Conservation (phyloP, 2,113 vertebrate genomes). For the Camelus dromedarius region DNA sequence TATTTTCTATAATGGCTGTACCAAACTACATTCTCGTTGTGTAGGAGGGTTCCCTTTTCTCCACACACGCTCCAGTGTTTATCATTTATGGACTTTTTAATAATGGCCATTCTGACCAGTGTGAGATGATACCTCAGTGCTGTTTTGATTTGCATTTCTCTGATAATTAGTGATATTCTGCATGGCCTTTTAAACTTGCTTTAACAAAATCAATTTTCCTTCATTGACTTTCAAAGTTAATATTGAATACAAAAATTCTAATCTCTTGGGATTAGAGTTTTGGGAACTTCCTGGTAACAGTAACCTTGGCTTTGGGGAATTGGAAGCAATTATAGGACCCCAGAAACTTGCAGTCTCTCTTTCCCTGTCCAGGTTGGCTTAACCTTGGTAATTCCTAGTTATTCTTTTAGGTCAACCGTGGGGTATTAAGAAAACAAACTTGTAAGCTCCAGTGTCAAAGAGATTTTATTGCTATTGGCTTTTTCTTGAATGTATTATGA, state of each 20-base stretch:
- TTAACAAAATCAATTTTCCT: background rate
- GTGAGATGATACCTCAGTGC: too few relatives aligned
- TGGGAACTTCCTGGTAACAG: background rate
- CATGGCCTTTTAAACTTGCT: background rate
- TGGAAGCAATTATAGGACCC: background rate
- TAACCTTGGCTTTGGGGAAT: background rate
- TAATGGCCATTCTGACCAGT: too few relatives aligned
- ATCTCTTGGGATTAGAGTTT: background rate
- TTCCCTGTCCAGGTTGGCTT: background rate
- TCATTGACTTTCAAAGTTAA: background rate
- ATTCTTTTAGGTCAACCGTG: background rate
- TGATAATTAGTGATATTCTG: background rate
- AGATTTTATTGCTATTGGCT: conserved; percentile 81
- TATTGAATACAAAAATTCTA: background rate
- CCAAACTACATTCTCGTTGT: too few relatives aligned
- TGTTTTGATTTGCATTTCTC: too few relatives aligned
- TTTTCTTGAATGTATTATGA: conserved; percentile 82
- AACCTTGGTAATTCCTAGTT: background rate
- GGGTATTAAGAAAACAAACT: conserved; percentile 29
- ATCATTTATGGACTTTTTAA: too few relatives aligned
- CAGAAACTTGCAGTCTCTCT: background rate
- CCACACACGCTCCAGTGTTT: too few relatives aligned
- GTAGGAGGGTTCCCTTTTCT: too few relatives aligned
- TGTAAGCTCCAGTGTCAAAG: conserved; percentile 54
- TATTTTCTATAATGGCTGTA: too few relatives aligned